Percentiles rank a stretch among this genome's conserved stretches.
phyloP scores from a whole-genome alignment of 2,888 invertebrate species.

The Cantharis rufa region DNA sequence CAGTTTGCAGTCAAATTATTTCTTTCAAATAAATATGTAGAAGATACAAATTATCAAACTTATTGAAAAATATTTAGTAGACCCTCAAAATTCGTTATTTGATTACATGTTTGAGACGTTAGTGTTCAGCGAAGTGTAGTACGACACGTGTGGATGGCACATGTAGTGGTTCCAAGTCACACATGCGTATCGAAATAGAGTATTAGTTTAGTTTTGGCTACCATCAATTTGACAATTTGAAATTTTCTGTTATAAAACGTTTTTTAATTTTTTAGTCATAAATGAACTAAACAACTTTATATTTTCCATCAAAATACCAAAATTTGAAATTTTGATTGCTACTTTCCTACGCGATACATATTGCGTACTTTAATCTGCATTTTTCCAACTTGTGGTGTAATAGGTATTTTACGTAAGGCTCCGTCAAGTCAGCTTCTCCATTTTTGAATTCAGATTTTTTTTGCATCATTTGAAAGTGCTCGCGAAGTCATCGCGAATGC shows the following conservation, averaged over 20 bases:
- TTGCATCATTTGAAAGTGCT: no score
- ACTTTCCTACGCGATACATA: no score
- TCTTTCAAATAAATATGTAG: background rate
- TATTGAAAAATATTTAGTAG: background rate
- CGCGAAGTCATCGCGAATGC: no score
- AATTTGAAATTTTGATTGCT: no score
- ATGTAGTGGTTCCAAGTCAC: slow-evolving; percentile 36
- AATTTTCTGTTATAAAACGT: background rate
- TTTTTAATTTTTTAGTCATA: background rate
- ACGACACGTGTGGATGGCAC: slow-evolving; percentile 37
- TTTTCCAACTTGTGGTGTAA: no score
- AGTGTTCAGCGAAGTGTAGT: slow-evolving; percentile 34
- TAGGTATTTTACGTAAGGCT: no score
- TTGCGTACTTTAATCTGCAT: no score
- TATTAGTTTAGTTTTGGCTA: background rate
- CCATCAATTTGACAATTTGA: background rate
- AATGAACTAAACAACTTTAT: no score
- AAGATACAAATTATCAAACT: background rate
- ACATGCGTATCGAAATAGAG: slow-evolving; percentile 37
- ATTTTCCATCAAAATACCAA: no score
- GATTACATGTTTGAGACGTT: slow-evolving; percentile 32
- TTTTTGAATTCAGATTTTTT: no score
- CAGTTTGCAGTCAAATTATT: no score
- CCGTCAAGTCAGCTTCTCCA: no score
- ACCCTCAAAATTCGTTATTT: background rate